A percentile compares a stretch with the other conserved stretches of the same genome.
phyloP scores from a whole-genome alignment of 2,888 invertebrate genomes.

The Timandra comae region DNA sequence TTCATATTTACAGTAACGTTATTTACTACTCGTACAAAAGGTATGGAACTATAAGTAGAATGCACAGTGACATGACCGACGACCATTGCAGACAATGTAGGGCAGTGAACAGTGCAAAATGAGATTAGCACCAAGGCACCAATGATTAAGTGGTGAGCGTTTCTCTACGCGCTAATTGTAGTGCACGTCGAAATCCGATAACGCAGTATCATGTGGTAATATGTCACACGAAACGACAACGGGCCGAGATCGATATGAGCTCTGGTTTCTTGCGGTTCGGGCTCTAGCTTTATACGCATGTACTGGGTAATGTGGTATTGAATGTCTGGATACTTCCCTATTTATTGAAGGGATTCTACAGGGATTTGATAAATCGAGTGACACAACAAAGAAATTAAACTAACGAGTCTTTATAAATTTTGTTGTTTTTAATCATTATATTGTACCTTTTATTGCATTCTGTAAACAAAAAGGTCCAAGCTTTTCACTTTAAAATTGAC shows the following conservation, averaged over 20 bases:
- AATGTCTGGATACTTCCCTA: conserved; percentile 39
- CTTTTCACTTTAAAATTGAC: too few species aligned
- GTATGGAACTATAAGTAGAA: too few species aligned
- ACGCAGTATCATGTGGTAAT: conserved; percentile 52
- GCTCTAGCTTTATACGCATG: conserved; percentile 36
- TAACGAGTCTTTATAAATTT: conserved; percentile 9
- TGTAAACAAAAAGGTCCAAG: too few species aligned
- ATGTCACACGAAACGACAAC: conserved; percentile 54
- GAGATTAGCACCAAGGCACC: conserved; percentile 16
- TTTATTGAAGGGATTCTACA: conserved; percentile 12
- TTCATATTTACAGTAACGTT: too few species aligned
- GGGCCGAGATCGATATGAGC: conserved; percentile 26
- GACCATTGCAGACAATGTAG: too few species aligned
- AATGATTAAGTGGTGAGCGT: conserved; percentile 26
- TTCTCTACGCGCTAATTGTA: conserved; percentile 58
- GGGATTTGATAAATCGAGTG: too few species aligned
- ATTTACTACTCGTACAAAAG: too few species aligned
- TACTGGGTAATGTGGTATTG: conserved; percentile 29
- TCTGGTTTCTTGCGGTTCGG: conserved; percentile 56
- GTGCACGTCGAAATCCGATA: conserved; percentile 54
- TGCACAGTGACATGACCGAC: too few species aligned
- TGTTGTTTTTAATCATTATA: conserved; percentile 3
- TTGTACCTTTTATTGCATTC: too few species aligned
- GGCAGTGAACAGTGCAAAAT: conserved; percentile 21
- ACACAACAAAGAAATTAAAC: too few species aligned